Evolutionary conservation across 1,140 invertebrate genomes (phyloP).

Genomic region (Philotrypesis tridentata): DNA sequence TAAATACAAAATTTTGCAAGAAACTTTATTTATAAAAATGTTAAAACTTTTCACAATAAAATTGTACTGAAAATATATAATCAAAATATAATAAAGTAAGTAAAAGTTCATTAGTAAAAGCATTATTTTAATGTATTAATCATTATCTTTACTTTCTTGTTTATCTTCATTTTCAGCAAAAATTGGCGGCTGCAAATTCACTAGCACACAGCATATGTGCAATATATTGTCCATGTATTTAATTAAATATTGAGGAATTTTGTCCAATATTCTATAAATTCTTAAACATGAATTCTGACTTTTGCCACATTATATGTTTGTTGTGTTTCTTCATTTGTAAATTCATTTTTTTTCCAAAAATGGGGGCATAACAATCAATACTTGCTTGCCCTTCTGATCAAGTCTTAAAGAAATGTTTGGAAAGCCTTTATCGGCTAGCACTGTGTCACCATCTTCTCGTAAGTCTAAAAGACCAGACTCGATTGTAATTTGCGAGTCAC

Average conservation of each 20-base stretch:
- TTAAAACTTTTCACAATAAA: too few species aligned
- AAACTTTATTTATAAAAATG: too few species aligned
- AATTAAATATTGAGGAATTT: slow-evolving; percentile 51
- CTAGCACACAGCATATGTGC: slow-evolving; percentile 48
- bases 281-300: slow-evolving; percentile 63
- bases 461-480: slow-evolving; percentile 60
- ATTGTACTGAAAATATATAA: too few species aligned
- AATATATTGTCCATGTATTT: slow-evolving; percentile 43
- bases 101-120: too few species aligned
- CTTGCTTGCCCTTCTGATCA: slow-evolving; percentile 48
- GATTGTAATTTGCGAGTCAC: slow-evolving; percentile 47
- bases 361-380: slow-evolving; percentile 59
- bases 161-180: not conserved
- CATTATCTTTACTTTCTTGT: too few species aligned
- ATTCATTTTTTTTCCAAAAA: slow-evolving; percentile 53
- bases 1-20: too few species aligned
- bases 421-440: slow-evolving; percentile 70
- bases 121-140: too few species aligned
- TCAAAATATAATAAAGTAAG: too few species aligned
- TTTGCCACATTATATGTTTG: slow-evolving; percentile 60
- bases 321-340: slow-evolving; percentile 57
- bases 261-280: slow-evolving; percentile 58
- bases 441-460: slow-evolving; percentile 64
- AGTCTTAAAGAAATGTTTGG: slow-evolving; percentile 57
- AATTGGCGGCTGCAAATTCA: slow-evolving; percentile 49